These are phyloP conservation scores for Chaetops frenatus DNA, from an alignment of 2,113 vertebrate species.

Conservation along the genomic window DNA sequence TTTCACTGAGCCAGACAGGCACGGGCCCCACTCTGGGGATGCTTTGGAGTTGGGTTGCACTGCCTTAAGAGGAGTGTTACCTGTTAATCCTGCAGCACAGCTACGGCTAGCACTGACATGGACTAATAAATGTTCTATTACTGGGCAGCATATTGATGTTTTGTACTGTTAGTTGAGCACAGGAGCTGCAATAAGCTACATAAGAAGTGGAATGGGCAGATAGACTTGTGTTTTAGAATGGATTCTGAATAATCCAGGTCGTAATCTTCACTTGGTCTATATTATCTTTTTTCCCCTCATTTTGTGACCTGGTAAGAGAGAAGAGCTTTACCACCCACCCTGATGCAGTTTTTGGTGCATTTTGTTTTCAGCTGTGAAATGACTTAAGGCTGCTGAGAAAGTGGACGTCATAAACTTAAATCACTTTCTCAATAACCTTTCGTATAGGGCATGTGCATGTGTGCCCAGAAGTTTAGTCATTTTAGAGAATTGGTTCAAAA, in stretches of 20 bases:
- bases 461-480: not conserved
- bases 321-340: not conserved
- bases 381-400: not conserved
- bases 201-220: not conserved
- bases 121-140: not conserved
- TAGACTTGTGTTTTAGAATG: not conserved
- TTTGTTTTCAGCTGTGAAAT: not conserved
- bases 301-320: not conserved
- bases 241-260: not conserved
- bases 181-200: not conserved
- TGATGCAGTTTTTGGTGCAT: not conserved
- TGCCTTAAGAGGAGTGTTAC: not conserved
- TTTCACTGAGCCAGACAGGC: fast-evolving
- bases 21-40: not conserved
- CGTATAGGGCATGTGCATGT: not conserved
- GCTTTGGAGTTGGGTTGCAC: not conserved
- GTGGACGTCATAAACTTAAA: not conserved
- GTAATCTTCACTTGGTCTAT: not conserved
- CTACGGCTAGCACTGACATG: not conserved
- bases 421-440: not conserved
- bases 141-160: not conserved
- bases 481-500: not conserved
- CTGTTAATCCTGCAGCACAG: not conserved
- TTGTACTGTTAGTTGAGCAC: not conserved
- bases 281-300: not conserved